These are phyloP conservation scores for Thymelicus sylvestris DNA, from an alignment of 2,888 invertebrate species.

Conservation along the genomic window DNA sequence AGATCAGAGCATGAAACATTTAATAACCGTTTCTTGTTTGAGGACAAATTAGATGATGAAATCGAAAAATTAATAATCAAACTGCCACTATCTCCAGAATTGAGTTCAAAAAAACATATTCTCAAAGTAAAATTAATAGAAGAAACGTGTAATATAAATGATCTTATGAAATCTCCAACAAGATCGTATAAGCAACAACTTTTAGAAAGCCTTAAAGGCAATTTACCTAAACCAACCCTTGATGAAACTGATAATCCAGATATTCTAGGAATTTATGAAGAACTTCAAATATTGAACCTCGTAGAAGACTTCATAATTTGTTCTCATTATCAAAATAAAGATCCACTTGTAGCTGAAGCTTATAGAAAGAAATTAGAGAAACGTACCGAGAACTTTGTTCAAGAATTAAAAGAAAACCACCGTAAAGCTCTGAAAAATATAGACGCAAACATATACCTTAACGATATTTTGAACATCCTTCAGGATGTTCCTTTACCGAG, in stretches of 20 bases:
- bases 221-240: slow-evolving; percentile 46
- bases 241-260: slow-evolving; percentile 42
- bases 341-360: slow-evolving; percentile 55
- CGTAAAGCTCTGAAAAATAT: slow-evolving; percentile 50
- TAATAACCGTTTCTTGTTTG: slow-evolving; percentile 57
- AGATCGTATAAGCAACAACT: slow-evolving; percentile 59
- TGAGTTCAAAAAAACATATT: slow-evolving; percentile 50
- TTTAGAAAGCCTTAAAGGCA: slow-evolving; percentile 52
- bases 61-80: slow-evolving; percentile 60
- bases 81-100: slow-evolving; percentile 58
- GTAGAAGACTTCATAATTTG: slow-evolving; percentile 61
- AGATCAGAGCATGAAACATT: slow-evolving; percentile 56
- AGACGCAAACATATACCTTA: slow-evolving; percentile 48
- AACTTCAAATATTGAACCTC: slow-evolving; percentile 55
- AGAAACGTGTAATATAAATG: slow-evolving; percentile 55
- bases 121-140: slow-evolving; percentile 61
- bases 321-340: slow-evolving; percentile 54
- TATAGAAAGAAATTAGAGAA: slow-evolving; percentile 58
- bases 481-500: slow-evolving; percentile 61
- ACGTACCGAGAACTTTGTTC: slow-evolving; percentile 52
- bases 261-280: slow-evolving; percentile 51
- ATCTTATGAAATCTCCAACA: slow-evolving; percentile 48
- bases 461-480: slow-evolving; percentile 56
- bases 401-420: slow-evolving; percentile 53
- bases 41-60: slow-evolving; percentile 66